Evolutionary conservation across 2,888 invertebrate species (phyloP).

Genomic region (Trichogramma dendrolimi): DNA sequence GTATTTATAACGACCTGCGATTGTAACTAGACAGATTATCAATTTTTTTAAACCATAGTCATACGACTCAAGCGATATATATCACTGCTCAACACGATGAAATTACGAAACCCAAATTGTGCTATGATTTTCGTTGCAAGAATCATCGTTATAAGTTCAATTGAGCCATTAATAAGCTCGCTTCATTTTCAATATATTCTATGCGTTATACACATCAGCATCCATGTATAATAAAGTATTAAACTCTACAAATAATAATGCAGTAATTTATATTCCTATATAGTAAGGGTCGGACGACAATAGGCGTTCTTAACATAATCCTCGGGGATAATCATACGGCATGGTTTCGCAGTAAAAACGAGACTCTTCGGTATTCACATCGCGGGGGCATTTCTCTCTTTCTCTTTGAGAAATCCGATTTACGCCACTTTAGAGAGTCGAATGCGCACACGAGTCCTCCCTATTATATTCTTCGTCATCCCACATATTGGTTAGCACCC

Average conservation of each 20-base stretch:
- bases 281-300: conserved; percentile 5
- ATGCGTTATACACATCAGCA: too few relatives aligned
- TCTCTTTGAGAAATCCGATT: conserved; percentile 21
- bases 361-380: neutral
- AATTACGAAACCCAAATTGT: too few relatives aligned
- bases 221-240: too few relatives aligned
- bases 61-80: too few relatives aligned
- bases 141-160: too few relatives aligned
- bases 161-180: too few relatives aligned
- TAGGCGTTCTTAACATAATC: conserved; percentile 5
- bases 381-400: conserved; percentile 1
- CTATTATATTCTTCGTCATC: conserved; percentile 10
- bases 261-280: conserved; percentile 12
- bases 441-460: neutral
- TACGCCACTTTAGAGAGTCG: conserved; percentile 16
- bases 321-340: conserved; percentile 10
- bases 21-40: too few relatives aligned
- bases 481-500: conserved; percentile 17
- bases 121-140: too few relatives aligned
- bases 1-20: too few relatives aligned
- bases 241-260: conserved; percentile 1
- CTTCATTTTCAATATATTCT: too few relatives aligned
- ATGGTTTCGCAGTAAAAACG: conserved; percentile 4
- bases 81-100: too few relatives aligned
- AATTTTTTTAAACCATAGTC: too few relatives aligned